Base-by-base conservation (phyloP, 2,888 invertebrate species). In the Leptogaster cylindrica region DNA sequence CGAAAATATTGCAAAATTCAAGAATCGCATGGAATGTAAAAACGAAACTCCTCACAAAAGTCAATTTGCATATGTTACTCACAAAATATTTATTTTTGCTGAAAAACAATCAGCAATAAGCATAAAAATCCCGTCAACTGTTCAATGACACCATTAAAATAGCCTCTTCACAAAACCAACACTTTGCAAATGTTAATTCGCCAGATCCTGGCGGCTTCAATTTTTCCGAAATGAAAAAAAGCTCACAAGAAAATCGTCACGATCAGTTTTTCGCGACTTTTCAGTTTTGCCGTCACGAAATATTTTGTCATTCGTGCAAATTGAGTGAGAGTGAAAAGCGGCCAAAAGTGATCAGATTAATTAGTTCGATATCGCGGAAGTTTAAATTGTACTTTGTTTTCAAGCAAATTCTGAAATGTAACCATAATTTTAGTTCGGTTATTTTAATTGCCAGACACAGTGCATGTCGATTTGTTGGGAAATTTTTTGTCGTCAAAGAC, bases 241-340 rank as follows among this genome's bases (percentile, higher is more conserved):
- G 64, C 64, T 64, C 50, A 64, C 14, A 50, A 64, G 18, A 33
- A 55, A 23, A 55, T 64, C 48, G 14, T 27, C 48, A 31, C 64
- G 16, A 12, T 64, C 64, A 64, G 64, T 64, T 64, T 50, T 50
- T 46, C 64, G 48, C 64, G 50, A 64, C 50, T 31, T 64, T 64
- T 64, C 64, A 48, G 64, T 48, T 64, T 64, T 64, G 64, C 50
- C 31, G 64, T 50, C 64, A 64, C 64, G 64, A 48, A 64, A 46
- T 27, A 50, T 64, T 27, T 63, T 63, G 27, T 63, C 44, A 31
- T 46, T 63, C 46, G 8, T 6, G 64, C 23, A 16, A 14, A 36
- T 23, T 12, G 25, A 23, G 46, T 46, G 46, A 25, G 39, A 23
- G 61, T 61, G 25, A 48, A 50, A 46, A 64, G 64, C 50, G 23